Base-by-base conservation (phyloP, 2,888 invertebrate genomes). In the Cephonodes hylas region DNA sequence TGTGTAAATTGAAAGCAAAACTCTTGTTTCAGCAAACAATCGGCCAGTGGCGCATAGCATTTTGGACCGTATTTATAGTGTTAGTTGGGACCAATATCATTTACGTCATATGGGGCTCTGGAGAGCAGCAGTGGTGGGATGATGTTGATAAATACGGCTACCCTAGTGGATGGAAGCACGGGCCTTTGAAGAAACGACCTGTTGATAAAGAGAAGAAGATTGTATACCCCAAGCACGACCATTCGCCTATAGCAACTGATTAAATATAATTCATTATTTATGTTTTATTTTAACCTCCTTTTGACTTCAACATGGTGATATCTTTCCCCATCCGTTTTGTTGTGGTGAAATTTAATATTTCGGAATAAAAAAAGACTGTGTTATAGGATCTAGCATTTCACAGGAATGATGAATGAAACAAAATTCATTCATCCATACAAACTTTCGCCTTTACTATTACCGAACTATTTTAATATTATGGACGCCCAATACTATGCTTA, bases 61-160 rank as follows among this genome's bases (percentile, higher is more conserved):
- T 97, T 79, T 96, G 96, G 96, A 94, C 96, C 42, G 94, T 96
- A 38, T 94, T 96, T 42, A 93, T 77, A 0, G 94, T 96, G 0
- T 93, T 97, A 66, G 75, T 94, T 13, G 78, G 93, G 0, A 95
- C 96, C 0, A 96, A 96, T 78, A 46, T 95, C 0, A 79, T 96
- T 0, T 97, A 95, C 83, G 71, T 95, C 0, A 72, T 96, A 8
- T 96, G 94, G 89, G 96, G 95, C 0, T 95, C 96, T 18, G 96
- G 96, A 0, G 95, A 96, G 42, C 93, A 95, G 22, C 96, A 97
- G 71, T 93, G 94, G 76, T 97, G 96, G 96, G 96, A 97, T 75
- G 93, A 95, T 63, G 93, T 94, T 0, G 87, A 93, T 42, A 91
- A 90, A 62, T 72, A 81, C 42, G 92, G 91, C 0, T 92, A 92